Evolutionary conservation across 2,888 invertebrate species (phyloP).

Genomic region (Drosophila villosipedis): DNA sequence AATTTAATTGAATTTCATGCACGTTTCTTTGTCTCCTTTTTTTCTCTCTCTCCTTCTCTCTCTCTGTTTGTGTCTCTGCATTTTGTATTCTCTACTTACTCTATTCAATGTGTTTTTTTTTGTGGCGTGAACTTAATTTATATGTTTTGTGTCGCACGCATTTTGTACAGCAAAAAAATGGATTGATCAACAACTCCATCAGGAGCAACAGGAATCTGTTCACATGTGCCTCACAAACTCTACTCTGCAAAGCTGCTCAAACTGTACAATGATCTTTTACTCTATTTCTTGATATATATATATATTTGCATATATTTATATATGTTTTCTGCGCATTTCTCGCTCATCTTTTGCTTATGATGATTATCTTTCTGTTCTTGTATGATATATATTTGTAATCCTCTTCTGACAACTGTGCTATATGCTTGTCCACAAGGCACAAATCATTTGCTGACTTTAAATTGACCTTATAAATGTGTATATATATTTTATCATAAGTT

Average conservation of each 20-base stretch:
- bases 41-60: slow-evolving; percentile 21
- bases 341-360: slow-evolving; percentile 18
- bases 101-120: slow-evolving; percentile 18
- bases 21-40: slow-evolving; percentile 68
- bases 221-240: slow-evolving; percentile 41
- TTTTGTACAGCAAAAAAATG: slow-evolving; percentile 52
- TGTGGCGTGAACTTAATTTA: slow-evolving; percentile 46
- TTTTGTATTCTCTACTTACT: slow-evolving; percentile 31
- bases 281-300: slow-evolving; percentile 6
- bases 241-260: slow-evolving; percentile 33
- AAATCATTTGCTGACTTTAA: slow-evolving; percentile 7
- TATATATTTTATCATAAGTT: slow-evolving; percentile 15
- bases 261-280: slow-evolving; percentile 47
- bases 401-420: slow-evolving; percentile 21
- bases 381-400: slow-evolving; percentile 3
- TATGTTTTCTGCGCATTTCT: slow-evolving; percentile 22
- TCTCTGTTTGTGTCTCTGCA: slow-evolving; percentile 23
- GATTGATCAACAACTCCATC: slow-evolving; percentile 20
- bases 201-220: slow-evolving; percentile 44
- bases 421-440: slow-evolving; percentile 18
- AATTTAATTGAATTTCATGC: slow-evolving; percentile 80
- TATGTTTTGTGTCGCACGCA: slow-evolving; percentile 67
- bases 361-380: neutral
- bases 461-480: neutral
- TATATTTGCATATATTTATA: slow-evolving; percentile 13